These are phyloP conservation scores for Miniopterus natalensis DNA, from an alignment of 2,113 vertebrate genomes.

Conservation along the genomic window DNA sequence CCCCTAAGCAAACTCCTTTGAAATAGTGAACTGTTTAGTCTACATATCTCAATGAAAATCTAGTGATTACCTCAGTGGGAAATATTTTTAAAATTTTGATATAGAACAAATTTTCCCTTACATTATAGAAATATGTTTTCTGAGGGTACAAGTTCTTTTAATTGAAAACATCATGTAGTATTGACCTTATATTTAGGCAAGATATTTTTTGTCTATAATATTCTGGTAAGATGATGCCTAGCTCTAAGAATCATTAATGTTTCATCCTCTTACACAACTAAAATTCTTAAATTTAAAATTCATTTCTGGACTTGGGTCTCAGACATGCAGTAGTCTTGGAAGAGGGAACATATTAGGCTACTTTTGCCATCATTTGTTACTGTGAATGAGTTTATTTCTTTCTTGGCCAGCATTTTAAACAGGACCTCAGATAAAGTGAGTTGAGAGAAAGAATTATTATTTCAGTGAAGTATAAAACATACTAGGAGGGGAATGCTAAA, in stretches of 20 bases:
- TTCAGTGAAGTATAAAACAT: background rate
- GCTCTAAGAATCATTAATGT: background rate
- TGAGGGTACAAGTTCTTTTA: background rate
- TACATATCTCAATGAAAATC: conserved; percentile 71
- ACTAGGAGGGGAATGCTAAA: background rate
- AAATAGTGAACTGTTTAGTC: conserved; percentile 73
- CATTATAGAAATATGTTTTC: conserved; percentile 10
- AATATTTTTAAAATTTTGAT: conserved; percentile 78
- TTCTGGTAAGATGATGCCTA: background rate
- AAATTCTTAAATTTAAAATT: background rate
- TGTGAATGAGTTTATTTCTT: background rate
- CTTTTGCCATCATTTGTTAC: background rate
- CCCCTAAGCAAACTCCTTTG: conserved; percentile 78
- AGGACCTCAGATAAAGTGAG: rapidly evolving
- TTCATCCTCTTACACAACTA: background rate
- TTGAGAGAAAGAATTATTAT: background rate
- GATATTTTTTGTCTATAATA: background rate
- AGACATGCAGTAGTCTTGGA: background rate
- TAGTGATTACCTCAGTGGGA: conserved; percentile 70
- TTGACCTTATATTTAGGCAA: background rate
- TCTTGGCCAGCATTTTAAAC: background rate
- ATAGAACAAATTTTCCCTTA: conserved; percentile 73
- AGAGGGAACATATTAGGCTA: background rate
- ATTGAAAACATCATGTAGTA: background rate
- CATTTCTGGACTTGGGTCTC: background rate